Evolutionary conservation across 2,113 vertebrate genomes (phyloP).

Genomic region (Podarcis raffonei): DNA sequence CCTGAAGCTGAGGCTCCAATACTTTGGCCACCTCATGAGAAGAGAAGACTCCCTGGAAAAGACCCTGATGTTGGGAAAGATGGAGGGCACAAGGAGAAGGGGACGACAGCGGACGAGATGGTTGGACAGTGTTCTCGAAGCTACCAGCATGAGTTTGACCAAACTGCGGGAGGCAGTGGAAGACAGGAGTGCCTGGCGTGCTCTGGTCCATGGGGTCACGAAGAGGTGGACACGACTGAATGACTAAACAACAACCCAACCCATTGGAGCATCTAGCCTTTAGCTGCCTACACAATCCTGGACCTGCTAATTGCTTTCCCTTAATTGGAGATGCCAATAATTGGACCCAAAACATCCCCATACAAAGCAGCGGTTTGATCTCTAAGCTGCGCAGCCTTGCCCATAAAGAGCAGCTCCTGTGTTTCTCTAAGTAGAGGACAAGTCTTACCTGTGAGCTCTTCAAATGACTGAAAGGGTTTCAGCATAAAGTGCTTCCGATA

Average conservation of each 20-base stretch:
- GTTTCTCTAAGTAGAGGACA: neutral
- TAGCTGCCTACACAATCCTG: neutral
- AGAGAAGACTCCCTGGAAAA: too few species aligned
- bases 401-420: neutral
- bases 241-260: neutral
- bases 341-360: neutral
- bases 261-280: neutral
- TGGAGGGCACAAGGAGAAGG: too few species aligned
- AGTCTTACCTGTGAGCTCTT: slow-evolving; percentile 91
- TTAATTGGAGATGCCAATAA: neutral
- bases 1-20: too few species aligned
- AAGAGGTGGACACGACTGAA: too few species aligned
- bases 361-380: neutral
- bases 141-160: too few species aligned
- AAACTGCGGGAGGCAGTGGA: too few species aligned
- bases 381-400: neutral
- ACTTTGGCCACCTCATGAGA: too few species aligned
- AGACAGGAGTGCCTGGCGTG: too few species aligned
- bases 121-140: too few species aligned
- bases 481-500: slow-evolving; percentile 93
- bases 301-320: neutral
- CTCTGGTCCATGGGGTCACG: too few species aligned
- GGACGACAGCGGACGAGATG: too few species aligned
- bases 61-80: too few species aligned
- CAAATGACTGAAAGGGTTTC: slow-evolving; percentile 90